Evolutionary conservation across 2,888 invertebrate species (phyloP), one percentile per base, ranked within the genome.

Genomic region (Mesorhabditis belari): DNA sequence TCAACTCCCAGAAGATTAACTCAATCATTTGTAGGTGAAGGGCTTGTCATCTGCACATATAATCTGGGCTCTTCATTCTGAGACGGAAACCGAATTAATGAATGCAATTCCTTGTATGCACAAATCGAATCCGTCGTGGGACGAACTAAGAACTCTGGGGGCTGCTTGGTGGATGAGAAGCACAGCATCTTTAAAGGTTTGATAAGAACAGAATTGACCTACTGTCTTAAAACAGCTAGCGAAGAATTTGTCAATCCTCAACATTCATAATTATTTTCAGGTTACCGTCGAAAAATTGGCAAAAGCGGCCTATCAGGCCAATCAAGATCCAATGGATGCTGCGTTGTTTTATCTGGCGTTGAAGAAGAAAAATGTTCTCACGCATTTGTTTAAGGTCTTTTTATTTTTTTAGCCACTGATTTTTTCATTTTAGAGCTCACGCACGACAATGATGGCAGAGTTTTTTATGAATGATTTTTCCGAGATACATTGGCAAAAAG

Each of bases 31-130:
- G 24, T 55, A 66, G 67, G 63, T 66, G 35, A 55, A 50, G 27
- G 73, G 73, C 3, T 62, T 74, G 60, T 75, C 73, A n/a, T 81
- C 83, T 5, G 81, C 92, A 74, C 92, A 94, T 83, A 86, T 96
- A 23, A 94, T 94, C 3, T 99, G 98, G 98, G 98, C 96, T 0
- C 96, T 92, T 84, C 98, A 99, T 83, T 96, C 96, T 0, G 96
- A 98, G 83, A 90, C 92, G 23, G 92, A 94, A 81, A 94, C 94
- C 76, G 96, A 98, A 81, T 85, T 98, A 60, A 83, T 98, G 17
- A 88, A 89, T 62, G 84, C 93, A 69, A 71, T 85, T 27, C 95
- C 96, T 0, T 82, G 82, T 58, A 80, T 84, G 75, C 83, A 83
- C 61, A 82, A 82, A 66, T 82, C 82, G 17, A 82, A 83, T 60